Evolutionary conservation across 2,113 vertebrate genomes (phyloP).

Genomic region (Larimichthys polyactis): DNA sequence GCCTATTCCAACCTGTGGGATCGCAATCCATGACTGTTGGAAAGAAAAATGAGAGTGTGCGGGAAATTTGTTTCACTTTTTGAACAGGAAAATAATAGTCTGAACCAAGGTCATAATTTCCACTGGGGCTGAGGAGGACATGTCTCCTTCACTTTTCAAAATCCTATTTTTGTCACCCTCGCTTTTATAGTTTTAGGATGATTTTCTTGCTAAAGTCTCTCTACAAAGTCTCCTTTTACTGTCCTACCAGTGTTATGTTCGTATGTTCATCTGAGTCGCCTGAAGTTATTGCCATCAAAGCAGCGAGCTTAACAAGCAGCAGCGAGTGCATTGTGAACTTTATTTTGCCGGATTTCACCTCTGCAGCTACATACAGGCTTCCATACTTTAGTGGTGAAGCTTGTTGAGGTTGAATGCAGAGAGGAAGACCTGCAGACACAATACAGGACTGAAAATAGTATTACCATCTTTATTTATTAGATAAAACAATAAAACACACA

Average conservation of each 20-base stretch:
- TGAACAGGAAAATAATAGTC: constrained; percentile 7
- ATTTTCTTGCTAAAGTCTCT: not conserved
- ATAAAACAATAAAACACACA: not conserved
- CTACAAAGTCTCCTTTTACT: not conserved
- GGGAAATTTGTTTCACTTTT: constrained; percentile 18
- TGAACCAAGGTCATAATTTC: not conserved
- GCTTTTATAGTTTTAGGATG: not conserved
- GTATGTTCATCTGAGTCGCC: not conserved
- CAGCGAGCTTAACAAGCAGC: not conserved
- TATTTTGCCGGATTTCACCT: not conserved
- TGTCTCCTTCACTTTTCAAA: not conserved
- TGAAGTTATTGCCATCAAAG: constrained; percentile 1
- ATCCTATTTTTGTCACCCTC: not conserved
- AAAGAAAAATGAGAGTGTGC: constrained; percentile 14
- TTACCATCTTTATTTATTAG: not conserved
- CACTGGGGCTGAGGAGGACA: not conserved
- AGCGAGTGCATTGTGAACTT: not conserved
- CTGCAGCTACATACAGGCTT: not conserved
- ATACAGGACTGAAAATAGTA: not conserved
- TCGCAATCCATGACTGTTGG: constrained; percentile 20
- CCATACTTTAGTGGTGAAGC: not conserved
- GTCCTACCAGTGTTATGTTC: not conserved
- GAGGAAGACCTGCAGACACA: not conserved
- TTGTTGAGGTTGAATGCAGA: not conserved
- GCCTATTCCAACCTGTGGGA: not conserved